Evolutionary conservation across 2,888 invertebrate genomes (phyloP).

Genomic region (Cenopis cana): DNA sequence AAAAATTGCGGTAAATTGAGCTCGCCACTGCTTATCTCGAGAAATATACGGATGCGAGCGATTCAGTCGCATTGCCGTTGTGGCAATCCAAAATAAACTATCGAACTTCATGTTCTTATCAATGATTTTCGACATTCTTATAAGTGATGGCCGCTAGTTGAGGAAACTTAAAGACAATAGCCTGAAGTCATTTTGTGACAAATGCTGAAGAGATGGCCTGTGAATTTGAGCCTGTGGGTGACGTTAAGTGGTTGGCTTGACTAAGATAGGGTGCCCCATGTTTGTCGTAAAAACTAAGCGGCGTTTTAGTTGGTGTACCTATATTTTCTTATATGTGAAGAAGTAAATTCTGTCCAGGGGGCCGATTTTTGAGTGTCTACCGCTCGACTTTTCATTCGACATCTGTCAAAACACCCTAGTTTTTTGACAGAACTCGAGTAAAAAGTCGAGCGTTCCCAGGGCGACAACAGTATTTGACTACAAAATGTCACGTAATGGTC

Average conservation of each 20-base stretch:
- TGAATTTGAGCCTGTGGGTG: slow-evolving; percentile 38
- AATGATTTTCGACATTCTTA: slow-evolving; percentile 47
- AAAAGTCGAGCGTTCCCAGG: too few species aligned
- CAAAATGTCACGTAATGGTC: neutral
- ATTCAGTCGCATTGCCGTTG: slow-evolving; percentile 54
- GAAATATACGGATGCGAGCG: slow-evolving; percentile 56
- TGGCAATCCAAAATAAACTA: slow-evolving; percentile 54
- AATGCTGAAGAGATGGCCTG: slow-evolving; percentile 38
- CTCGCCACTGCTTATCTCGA: slow-evolving; percentile 53
- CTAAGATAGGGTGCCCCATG: slow-evolving; percentile 15
- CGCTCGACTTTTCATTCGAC: too few species aligned
- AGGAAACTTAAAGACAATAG: slow-evolving; percentile 19
- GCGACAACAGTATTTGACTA: neutral
- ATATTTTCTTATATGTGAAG: neutral
- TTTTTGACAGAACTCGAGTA: too few species aligned
- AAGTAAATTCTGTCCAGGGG: too few species aligned
- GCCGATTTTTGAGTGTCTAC: too few species aligned
- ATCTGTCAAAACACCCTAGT: too few species aligned
- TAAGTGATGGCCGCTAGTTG: neutral
- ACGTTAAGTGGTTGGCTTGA: slow-evolving; percentile 41
- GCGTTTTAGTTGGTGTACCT: neutral
- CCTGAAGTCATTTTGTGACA: slow-evolving; percentile 33
- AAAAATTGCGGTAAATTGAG: slow-evolving; percentile 50
- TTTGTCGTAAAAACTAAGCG: slow-evolving; percentile 25
- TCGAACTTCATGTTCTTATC: slow-evolving; percentile 53